Percentiles rank a stretch among this genome's conserved stretches.
Conservation (phyloP, 2,888 invertebrate species). For the Drosophila neotestacea region DNA sequence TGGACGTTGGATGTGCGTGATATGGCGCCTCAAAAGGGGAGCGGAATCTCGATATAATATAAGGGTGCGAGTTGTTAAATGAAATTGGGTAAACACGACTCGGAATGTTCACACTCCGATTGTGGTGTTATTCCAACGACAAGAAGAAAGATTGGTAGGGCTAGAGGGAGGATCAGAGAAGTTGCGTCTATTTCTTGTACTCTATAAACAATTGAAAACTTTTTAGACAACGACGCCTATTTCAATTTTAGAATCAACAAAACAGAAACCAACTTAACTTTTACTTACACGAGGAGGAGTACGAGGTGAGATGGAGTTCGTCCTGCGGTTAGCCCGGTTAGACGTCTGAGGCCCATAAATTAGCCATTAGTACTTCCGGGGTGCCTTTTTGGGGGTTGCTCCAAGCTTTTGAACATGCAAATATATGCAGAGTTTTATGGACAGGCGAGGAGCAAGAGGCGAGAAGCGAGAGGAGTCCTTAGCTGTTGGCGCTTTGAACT, state of each 20-base stretch:
- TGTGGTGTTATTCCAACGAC: neutral
- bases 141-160: neutral
- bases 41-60: slow-evolving; percentile 33
- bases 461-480: slow-evolving; percentile 1
- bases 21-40: slow-evolving; percentile 8
- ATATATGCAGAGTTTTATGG: slow-evolving; percentile 64
- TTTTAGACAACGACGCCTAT: slow-evolving; percentile 76
- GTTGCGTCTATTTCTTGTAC: slow-evolving; percentile 60
- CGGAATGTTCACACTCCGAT: slow-evolving; percentile 48
- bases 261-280: slow-evolving; percentile 46
- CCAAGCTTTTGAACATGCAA: slow-evolving; percentile 63
- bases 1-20: slow-evolving; percentile 57
- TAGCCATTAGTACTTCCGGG: slow-evolving; percentile 80
- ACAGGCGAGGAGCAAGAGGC: slow-evolving; percentile 10
- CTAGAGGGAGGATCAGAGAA: neutral
- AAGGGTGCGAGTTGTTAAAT: slow-evolving; percentile 50
- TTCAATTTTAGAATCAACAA: slow-evolving; percentile 79
- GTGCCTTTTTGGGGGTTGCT: slow-evolving; percentile 50
- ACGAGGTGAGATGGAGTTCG: slow-evolving; percentile 4
- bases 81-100: slow-evolving; percentile 72
- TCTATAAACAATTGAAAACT: slow-evolving; percentile 80
- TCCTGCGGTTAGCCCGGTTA: slow-evolving; percentile 57
- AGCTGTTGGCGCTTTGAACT: slow-evolving; percentile 73
- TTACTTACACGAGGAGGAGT: slow-evolving; percentile 35
- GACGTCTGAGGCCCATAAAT: slow-evolving; percentile 78